These are phyloP conservation scores for Rana temporaria DNA, from an alignment of 2,113 vertebrate species.

Conservation along the genomic window DNA sequence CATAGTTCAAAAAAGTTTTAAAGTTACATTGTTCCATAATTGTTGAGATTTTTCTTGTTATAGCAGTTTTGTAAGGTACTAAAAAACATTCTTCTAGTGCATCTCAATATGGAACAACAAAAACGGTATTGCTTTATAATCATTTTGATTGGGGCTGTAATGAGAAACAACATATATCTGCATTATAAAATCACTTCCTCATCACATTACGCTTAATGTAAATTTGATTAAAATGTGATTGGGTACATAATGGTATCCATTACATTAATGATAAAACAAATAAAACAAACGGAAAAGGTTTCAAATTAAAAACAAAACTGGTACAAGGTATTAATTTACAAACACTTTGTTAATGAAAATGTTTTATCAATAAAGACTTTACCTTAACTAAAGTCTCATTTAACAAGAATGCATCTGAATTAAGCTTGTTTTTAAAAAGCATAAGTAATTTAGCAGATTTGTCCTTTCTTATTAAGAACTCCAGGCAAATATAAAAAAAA, in stretches of 20 bases:
- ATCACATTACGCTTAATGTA: conserved; percentile 55
- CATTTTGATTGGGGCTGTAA: conserved; percentile 50
- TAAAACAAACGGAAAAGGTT: conserved; percentile 26
- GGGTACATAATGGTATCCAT: conserved; percentile 46
- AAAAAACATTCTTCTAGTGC: conserved; percentile 8
- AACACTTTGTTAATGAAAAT: conserved; percentile 34
- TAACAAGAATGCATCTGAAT: neutral
- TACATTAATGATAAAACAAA: conserved; percentile 47
- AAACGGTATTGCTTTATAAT: conserved; percentile 38
- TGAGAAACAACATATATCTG: conserved; percentile 54
- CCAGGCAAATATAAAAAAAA: no score
- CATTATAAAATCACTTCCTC: conserved; percentile 48
- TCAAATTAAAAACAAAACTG: conserved; percentile 42
- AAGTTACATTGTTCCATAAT: neutral
- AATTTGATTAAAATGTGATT: conserved; percentile 55
- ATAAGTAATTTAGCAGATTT: neutral
- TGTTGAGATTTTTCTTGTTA: conserved; percentile 11
- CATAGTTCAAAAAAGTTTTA: neutral
- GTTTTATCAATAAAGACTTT: conserved; percentile 23
- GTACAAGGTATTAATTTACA: conserved; percentile 38
- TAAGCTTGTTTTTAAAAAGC: neutral
- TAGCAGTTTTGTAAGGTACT: conserved; percentile 26
- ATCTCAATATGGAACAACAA: conserved; percentile 30
- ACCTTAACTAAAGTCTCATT: conserved; percentile 29
- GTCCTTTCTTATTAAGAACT: neutral